Evolutionary conservation across 2,113 vertebrate genomes (phyloP), one percentile per base, ranked within the genome.

Genomic region (Hippocampus zosterae): DNA sequence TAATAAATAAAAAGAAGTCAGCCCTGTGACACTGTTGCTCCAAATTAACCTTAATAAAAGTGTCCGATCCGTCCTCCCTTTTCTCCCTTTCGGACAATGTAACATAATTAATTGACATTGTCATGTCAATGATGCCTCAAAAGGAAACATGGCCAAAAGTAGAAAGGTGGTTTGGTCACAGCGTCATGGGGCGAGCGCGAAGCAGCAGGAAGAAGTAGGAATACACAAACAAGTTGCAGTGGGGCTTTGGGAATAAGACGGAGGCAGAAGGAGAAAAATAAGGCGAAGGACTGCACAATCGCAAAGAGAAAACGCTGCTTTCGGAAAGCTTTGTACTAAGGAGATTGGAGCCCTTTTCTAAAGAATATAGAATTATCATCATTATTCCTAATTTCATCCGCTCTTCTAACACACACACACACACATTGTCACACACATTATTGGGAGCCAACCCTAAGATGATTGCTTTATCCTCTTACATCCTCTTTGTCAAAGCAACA

Each of bases 191-290:
- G 19, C 3, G 65, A 63, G 70, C 61, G 63, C 42, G 48, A 42
- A 60, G 81, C 55, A 57, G 55, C 55, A 3, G n/a, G 56, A 70
- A 77, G 81, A 81, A 75, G 73, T 74, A 84, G 75, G 80, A 88
- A 85, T 88, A 84, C 85, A 91, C 85, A 90, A 87, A 88, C 88
- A 89, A 83, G 90, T 90, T 88, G 85, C 78, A 73, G 67, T 69
- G 79, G 73, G 85, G 77, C 85, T 82, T 85, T 75, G 87, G 86
- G 87, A 88, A 85, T 82, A 73, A 69, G 40, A 40, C 25, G 44
- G 71, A 68, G 70, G 50, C 60, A 67, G 74, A 63, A 48, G 75
- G 71, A 76, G 68, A 82, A 46, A 50, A 83, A 87, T 81, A 81
- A 79, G 78, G 86, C 76, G 74, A 78, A 81, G 74, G 66, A 65